Evolutionary conservation across 2,797 vertebrate species (phyloP), one percentile per base, ranked within the genome.

Genomic region (Premnoplex brunnescens): DNA sequence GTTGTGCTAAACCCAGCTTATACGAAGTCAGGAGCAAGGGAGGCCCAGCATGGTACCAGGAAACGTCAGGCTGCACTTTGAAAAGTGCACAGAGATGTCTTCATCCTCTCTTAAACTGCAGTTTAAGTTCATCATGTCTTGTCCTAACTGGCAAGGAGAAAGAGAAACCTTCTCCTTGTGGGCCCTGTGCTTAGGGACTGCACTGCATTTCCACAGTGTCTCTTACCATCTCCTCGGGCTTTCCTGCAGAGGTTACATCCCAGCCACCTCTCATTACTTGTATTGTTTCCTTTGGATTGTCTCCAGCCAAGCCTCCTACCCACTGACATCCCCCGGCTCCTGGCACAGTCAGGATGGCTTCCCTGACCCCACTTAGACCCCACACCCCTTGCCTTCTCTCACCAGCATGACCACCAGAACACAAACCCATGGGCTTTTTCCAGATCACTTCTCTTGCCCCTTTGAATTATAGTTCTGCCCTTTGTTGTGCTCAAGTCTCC

Each of bases 271-370:
- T 46, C 0, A 3, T n/a, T 66, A 23, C 46, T 87, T 82, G 48
- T 55, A 21, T 27, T 41, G 5, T 6, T 94, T 51, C 16, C n/a
- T 36, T 66, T 73, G 58, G 58, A 72, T 37, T n/a, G 9, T 15
- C 44, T 80, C 73, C 66, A 81, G 77, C 22, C 60, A 74, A 86
- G 18, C 28, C 24, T 81, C 21, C 36, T 4, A 20, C 12, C 5
- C 0, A 0, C 22, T 56, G 51, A 10, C 23, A 32, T 48, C 16
- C 18, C 7, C 43, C 27, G 36, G 32, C 28, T 88, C 41, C 34
- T 37, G 30, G 58, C 1, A 1, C 6, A 17, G 67, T 46, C 0
- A 0, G 37, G 46, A 56, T 1, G 1, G 30, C 27, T 74, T 37
- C 32, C n/a, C 34, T 59, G 19, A 1, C n/a, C 58, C 46, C 39